A percentile compares a stretch with the other conserved stretches of the same genome.
These are phyloP conservation scores for Eledona agricola DNA, from an alignment of 2,888 invertebrate genomes.

Conservation along the genomic window DNA sequence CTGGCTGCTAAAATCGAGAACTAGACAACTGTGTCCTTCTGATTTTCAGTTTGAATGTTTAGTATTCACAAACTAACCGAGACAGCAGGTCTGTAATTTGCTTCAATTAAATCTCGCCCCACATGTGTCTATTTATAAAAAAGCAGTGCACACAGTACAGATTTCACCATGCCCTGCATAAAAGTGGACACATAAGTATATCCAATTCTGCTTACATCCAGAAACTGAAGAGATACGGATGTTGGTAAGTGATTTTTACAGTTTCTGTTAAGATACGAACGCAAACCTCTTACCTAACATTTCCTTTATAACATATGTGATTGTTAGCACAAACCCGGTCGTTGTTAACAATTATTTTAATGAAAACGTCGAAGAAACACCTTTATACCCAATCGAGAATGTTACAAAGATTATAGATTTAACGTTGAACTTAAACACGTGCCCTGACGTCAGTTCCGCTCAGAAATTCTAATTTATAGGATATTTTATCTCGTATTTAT, in stretches of 20 bases:
- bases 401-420: conserved; percentile 5
- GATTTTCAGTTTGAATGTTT: conserved; percentile 17
- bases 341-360: too few species aligned
- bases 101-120: conserved; percentile 29
- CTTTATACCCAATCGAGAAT: too few species aligned
- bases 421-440: conserved; percentile 13
- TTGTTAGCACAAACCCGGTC: too few species aligned
- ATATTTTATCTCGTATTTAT: too few species aligned
- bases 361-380: too few species aligned
- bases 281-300: conserved; percentile 11
- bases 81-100: conserved; percentile 33
- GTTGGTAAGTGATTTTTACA: conserved; percentile 35
- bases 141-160: conserved; percentile 34
- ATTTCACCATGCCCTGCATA: conserved; percentile 23
- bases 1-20: conserved; percentile 4
- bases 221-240: conserved; percentile 29
- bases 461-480: background rate
- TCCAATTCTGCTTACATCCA: conserved; percentile 21
- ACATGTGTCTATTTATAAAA: conserved; percentile 40
- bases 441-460: conserved; percentile 22
- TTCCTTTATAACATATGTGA: conserved; percentile 1
- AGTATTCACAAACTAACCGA: conserved; percentile 7
- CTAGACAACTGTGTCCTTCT: conserved; percentile 18
- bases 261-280: conserved; percentile 13
- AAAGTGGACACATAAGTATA: conserved; percentile 14